Percentiles rank a stretch among this genome's conserved stretches.
phyloP scores from a whole-genome alignment of 1,140 invertebrate genomes.

The Bombus polaris region DNA sequence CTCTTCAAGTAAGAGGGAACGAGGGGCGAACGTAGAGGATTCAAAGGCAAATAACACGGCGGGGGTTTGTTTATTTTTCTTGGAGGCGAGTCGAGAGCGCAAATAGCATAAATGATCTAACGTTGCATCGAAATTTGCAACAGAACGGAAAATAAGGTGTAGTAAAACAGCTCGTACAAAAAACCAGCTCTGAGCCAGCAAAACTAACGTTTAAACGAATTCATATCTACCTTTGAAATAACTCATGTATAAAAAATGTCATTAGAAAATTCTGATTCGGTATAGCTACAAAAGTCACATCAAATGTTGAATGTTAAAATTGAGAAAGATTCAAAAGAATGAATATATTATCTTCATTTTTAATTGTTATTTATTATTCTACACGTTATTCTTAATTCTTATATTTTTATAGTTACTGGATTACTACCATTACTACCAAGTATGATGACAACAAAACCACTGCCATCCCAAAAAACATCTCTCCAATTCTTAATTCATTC shows the following conservation, averaged over 20 bases:
- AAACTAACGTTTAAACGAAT: no score
- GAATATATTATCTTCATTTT: no score
- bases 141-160: not conserved
- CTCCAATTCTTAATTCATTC: not conserved
- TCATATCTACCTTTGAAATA: not conserved
- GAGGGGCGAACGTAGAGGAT: not conserved
- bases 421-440: no score
- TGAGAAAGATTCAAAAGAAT: no score
- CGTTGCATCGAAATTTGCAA: not conserved
- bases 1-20: not conserved
- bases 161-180: not conserved
- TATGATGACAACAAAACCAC: no score
- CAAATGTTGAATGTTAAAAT: no score
- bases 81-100: not conserved
- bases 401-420: not conserved
- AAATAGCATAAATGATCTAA: constrained; percentile 28
- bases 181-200: not conserved
- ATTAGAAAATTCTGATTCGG: no score
- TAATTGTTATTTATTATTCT: no score
- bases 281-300: no score
- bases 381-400: not conserved
- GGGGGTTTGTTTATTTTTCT: constrained; percentile 13
- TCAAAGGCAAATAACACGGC: not conserved
- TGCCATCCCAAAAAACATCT: not conserved
- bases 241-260: not conserved